Evolutionary conservation across 2,888 invertebrate species (phyloP).

Genomic region (Tetropium fuscum): DNA sequence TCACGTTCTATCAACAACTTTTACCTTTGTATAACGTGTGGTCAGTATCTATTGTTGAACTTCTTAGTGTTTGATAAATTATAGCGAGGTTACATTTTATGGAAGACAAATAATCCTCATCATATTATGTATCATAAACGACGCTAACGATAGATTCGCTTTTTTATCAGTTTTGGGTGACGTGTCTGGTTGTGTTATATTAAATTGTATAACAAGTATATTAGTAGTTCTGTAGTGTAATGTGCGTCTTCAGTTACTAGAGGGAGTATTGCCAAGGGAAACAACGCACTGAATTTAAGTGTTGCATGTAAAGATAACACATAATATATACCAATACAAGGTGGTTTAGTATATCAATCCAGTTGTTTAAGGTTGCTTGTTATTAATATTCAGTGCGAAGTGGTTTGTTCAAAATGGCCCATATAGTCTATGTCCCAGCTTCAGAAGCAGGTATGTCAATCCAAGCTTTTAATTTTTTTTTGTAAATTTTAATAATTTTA

Average conservation of each 20-base stretch:
- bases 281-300: not conserved
- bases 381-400: not conserved
- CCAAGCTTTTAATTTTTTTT: too few species aligned
- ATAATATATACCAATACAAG: conserved; percentile 9
- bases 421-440: conserved; percentile 27
- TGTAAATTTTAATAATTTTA: too few species aligned
- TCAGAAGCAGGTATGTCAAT: conserved; percentile 27
- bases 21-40: conserved; percentile 13
- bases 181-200: too few species aligned
- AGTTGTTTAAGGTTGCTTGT: not conserved
- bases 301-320: not conserved
- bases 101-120: conserved; percentile 7
- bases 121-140: not conserved
- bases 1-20: conserved; percentile 27
- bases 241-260: not conserved
- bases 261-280: not conserved
- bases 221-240: conserved; percentile 3
- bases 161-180: conserved; percentile 13
- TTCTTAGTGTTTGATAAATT: conserved; percentile 7
- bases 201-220: too few species aligned
- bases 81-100: conserved; percentile 20
- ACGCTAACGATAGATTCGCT: not conserved
- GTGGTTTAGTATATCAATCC: conserved; percentile 3
- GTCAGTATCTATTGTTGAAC: conserved; percentile 13
- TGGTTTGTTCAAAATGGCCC: conserved; percentile 24